phyloP scores from a whole-genome alignment of 1,140 invertebrate species.

The Drosophila serrata region DNA sequence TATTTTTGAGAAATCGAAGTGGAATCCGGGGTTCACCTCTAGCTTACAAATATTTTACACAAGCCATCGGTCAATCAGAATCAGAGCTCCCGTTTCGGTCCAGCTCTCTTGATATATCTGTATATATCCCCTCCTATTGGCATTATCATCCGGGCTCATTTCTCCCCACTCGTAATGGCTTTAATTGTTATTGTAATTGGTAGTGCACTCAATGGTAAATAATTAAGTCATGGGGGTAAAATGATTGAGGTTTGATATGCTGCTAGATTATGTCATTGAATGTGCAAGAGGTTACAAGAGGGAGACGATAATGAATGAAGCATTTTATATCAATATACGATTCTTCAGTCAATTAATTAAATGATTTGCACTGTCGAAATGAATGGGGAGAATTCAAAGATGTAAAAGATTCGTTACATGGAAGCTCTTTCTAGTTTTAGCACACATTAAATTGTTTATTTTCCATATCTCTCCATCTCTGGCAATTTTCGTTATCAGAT shows the following conservation, averaged over 20 bases:
- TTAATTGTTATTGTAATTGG: conserved; percentile 70
- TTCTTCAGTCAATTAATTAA: neutral
- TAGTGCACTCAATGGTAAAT: conserved; percentile 67
- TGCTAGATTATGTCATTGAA: conserved; percentile 49
- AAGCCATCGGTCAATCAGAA: conserved; percentile 47
- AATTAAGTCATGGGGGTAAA: conserved; percentile 50
- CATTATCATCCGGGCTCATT: conserved; percentile 49
- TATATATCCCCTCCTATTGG: conserved; percentile 8
- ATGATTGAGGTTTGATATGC: conserved; percentile 41
- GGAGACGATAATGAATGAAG: neutral
- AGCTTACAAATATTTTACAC: conserved; percentile 24
- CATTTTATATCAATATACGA: neutral
- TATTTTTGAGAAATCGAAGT: neutral
- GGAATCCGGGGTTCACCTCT: neutral
- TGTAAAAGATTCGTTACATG: no score
- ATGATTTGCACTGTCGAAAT: neutral
- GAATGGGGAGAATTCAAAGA: no score
- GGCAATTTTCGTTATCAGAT: neutral
- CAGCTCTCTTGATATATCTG: neutral
- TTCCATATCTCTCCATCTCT: neutral
- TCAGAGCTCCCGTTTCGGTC: conserved; percentile 36
- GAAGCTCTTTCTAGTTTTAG: no score
- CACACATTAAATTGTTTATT: neutral
- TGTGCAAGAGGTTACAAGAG: conserved; percentile 12
- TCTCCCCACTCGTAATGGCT: conserved; percentile 26